phyloP scores from a whole-genome alignment of 2,113 vertebrate species.

The Salvator merianae region DNA sequence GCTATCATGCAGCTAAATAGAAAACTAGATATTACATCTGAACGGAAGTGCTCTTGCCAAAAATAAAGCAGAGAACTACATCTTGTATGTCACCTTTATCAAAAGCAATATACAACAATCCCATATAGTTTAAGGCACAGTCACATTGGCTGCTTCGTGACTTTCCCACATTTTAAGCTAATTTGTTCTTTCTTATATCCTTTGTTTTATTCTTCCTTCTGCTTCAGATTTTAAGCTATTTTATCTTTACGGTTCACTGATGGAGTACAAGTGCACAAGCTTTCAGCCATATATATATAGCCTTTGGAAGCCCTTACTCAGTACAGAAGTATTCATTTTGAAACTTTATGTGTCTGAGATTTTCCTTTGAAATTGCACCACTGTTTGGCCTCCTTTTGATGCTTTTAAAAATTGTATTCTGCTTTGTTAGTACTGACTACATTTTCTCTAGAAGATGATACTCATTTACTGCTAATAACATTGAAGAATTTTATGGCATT shows the following conservation, averaged over 20 bases:
- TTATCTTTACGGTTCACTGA: not conserved
- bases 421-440: not conserved
- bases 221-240: not conserved
- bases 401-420: slow-evolving; percentile 7
- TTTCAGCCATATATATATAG: not conserved
- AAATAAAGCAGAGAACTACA: slow-evolving; percentile 34
- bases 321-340: not conserved
- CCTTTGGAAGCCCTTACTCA: slow-evolving; percentile 25
- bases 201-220: slow-evolving; percentile 34
- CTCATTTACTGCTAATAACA: not conserved
- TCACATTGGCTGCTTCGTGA: slow-evolving; percentile 22
- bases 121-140: not conserved
- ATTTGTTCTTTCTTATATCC: not conserved
- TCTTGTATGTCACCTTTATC: slow-evolving; percentile 17
- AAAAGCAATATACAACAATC: not conserved
- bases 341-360: slow-evolving; percentile 18
- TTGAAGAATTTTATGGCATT: slow-evolving; percentile 12
- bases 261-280: not conserved
- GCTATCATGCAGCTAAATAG: not conserved
- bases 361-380: slow-evolving; percentile 6
- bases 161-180: not conserved
- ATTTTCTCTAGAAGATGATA: not conserved
- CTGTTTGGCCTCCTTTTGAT: slow-evolving; percentile 10
- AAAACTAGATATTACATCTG: slow-evolving; percentile 3
- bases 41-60: not conserved